Percentiles rank a stretch among this genome's conserved stretches.
These are phyloP conservation scores for Danaus chrysippus DNA, from an alignment of 2,888 invertebrate species.

Conservation along the genomic window DNA sequence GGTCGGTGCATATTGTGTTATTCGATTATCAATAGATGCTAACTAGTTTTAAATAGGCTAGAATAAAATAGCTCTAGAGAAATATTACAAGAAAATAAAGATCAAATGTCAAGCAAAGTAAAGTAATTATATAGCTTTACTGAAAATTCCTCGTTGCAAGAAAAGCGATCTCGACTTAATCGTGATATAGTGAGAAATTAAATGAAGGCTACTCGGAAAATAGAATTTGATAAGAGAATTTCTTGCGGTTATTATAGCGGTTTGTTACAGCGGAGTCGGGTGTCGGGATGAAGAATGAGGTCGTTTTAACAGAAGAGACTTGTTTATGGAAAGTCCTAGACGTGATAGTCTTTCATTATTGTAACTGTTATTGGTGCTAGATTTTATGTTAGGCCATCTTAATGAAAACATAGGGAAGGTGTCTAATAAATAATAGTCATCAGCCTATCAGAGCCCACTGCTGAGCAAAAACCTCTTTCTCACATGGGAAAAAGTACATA, in stretches of 20 bases:
- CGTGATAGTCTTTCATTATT: too few species aligned
- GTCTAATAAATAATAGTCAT: too few species aligned
- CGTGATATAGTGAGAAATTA: neutral
- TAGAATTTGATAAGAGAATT: constrained; percentile 10
- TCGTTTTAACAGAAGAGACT: neutral
- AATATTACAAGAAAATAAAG: too few species aligned
- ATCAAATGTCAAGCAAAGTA: too few species aligned
- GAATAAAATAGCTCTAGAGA: too few species aligned
- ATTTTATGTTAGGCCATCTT: too few species aligned
- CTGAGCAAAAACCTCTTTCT: too few species aligned
- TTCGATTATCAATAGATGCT: neutral
- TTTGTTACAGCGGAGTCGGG: constrained; percentile 8
- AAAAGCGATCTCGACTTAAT: neutral
- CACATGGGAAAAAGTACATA: too few species aligned
- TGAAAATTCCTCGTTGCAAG: neutral
- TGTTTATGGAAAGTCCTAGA: neutral
- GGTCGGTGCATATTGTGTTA: neutral
- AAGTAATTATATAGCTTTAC: neutral
- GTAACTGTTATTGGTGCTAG: too few species aligned
- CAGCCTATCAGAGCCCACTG: too few species aligned
- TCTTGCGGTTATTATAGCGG: constrained; percentile 11
- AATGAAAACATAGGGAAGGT: too few species aligned
- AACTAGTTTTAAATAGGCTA: neutral
- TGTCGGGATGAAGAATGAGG: neutral
- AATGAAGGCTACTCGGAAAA: neutral